Conservation (phyloP, 1,140 invertebrate genomes). For the Holotrichia oblita region DNA sequence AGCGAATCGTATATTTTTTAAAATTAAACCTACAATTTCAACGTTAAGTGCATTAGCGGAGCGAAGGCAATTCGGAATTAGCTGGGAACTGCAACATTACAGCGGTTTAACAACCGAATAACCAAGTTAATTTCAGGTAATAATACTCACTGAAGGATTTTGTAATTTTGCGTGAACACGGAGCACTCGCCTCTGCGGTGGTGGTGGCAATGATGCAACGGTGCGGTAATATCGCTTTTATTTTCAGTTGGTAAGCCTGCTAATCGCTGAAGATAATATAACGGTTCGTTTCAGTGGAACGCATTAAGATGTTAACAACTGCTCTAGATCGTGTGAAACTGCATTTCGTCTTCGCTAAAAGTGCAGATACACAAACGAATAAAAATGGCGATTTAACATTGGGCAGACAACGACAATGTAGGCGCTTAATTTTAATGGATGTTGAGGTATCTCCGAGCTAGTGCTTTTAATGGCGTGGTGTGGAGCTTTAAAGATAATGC, state of each 20-base stretch:
- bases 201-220: neutral
- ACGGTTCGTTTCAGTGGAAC: too few relatives aligned
- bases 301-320: slow-evolving; percentile 2
- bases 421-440: neutral
- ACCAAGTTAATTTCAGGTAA: slow-evolving; percentile 13
- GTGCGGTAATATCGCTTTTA: neutral
- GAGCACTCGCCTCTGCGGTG: neutral
- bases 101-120: neutral
- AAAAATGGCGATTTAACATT: neutral
- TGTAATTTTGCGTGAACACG: neutral
- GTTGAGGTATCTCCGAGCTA: neutral
- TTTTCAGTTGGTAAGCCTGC: neutral
- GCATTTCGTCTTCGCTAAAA: neutral
- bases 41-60: neutral
- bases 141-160: neutral
- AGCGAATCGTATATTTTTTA: too few relatives aligned
- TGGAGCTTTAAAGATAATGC: neutral
- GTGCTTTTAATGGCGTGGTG: neutral
- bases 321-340: neutral
- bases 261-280: neutral
- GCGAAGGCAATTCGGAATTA: neutral
- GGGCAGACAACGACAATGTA: neutral
- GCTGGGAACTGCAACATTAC: neutral
- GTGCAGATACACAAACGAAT: neutral
- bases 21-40: too few relatives aligned